Percentiles rank a stretch among this genome's conserved stretches.
Conservation (phyloP, 1,140 invertebrate species). For the Tetragnatha versicolor region DNA sequence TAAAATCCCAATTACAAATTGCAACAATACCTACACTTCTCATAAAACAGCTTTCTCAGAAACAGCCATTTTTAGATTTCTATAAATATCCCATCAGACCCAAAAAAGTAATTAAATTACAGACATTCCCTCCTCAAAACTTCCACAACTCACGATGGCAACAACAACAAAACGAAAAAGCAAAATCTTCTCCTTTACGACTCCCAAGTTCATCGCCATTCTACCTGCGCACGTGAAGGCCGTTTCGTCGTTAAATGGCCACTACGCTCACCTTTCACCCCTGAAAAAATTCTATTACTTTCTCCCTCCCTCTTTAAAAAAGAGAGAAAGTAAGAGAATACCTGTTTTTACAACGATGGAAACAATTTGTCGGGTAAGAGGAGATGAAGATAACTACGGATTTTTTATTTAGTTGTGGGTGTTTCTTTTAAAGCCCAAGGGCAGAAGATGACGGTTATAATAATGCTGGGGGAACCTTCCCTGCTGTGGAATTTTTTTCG, state of each 20-base stretch:
- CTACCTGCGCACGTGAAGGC: no score
- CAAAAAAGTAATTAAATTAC: no score
- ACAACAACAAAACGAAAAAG: no score
- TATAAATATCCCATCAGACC: no score
- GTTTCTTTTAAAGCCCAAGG: neutral
- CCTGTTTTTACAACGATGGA: constrained; percentile 12
- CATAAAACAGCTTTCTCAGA: no score
- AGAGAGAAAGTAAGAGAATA: neutral
- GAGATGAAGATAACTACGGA: neutral
- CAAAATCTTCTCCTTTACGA: no score
- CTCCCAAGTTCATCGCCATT: no score
- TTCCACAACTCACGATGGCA: no score
- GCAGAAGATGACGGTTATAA: neutral
- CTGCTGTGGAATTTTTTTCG: neutral
- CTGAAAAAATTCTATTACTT: neutral
- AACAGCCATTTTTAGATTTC: no score
- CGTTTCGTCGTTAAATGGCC: neutral
- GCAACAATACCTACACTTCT: no score
- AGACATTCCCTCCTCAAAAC: no score
- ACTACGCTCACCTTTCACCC: constrained; percentile 8
- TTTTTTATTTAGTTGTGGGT: constrained; percentile 5
- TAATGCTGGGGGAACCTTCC: neutral
- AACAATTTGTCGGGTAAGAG: constrained; percentile 3
- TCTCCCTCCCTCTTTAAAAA: neutral
- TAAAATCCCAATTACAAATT: no score